Percentiles rank a stretch among this genome's conserved stretches.
Evolutionary conservation across 1,140 invertebrate genomes (phyloP).

Genomic region (Eulimnadia texana): DNA sequence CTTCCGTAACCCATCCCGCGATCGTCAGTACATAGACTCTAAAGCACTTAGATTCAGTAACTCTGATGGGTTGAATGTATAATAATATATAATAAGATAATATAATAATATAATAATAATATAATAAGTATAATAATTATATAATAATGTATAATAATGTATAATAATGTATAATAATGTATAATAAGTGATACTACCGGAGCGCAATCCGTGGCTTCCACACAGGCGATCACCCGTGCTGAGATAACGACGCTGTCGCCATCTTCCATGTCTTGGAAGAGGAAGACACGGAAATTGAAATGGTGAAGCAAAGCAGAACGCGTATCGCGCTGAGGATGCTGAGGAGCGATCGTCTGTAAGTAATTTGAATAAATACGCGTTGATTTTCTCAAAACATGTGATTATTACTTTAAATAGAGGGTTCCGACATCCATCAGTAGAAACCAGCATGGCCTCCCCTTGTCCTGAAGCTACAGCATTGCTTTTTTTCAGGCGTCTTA

Average conservation of each 20-base stretch:
- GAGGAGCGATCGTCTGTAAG: slow-evolving; percentile 27
- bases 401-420: slow-evolving; percentile 32
- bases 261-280: slow-evolving; percentile 49
- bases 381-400: background rate
- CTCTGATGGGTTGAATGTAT: too few species aligned
- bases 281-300: slow-evolving; percentile 44
- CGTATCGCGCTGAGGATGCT: slow-evolving; percentile 33
- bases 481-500: slow-evolving; percentile 31
- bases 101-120: background rate
- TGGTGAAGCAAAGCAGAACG: slow-evolving; percentile 31
- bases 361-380: background rate
- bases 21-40: slow-evolving; percentile 15
- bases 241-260: slow-evolving; percentile 44
- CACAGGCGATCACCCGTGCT: slow-evolving; percentile 41
- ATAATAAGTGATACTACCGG: slow-evolving; percentile 7
- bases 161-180: background rate
- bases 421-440: slow-evolving; percentile 41
- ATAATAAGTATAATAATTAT: too few species aligned
- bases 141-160: too few species aligned
- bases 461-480: slow-evolving; percentile 24
- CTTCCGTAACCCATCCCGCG: slow-evolving; percentile 13
- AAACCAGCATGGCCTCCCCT: slow-evolving; percentile 35
- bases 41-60: too few species aligned
- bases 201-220: slow-evolving; percentile 42
- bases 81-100: too few species aligned